Evolutionary conservation across 2,113 vertebrate genomes (phyloP).

Genomic region (Sclerurus mexicanus): DNA sequence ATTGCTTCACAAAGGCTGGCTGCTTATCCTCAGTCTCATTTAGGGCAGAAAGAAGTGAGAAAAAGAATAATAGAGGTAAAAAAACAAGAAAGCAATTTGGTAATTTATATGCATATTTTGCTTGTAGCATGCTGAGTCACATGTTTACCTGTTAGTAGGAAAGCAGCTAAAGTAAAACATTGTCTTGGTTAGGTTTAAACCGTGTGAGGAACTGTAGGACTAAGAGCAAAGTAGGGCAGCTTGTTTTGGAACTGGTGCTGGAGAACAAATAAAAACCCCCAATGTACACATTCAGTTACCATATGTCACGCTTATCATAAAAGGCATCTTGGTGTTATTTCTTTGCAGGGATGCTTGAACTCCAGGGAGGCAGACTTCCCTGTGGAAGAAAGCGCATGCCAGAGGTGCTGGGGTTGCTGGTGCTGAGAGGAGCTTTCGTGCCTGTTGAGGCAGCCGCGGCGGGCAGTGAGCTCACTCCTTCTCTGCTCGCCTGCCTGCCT

Average conservation of each 20-base stretch:
- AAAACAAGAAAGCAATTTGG: background rate
- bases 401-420: background rate
- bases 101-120: background rate
- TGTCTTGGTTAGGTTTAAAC: background rate
- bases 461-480: background rate
- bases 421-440: background rate
- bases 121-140: background rate
- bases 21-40: background rate
- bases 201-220: background rate
- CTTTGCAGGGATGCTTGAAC: constrained; percentile 33
- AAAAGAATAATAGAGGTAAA: background rate
- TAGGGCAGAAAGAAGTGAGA: background rate
- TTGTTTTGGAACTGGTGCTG: constrained; percentile 49
- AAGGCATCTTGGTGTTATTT: background rate
- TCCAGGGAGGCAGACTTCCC: background rate
- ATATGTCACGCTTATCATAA: constrained; percentile 50
- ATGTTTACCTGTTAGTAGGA: constrained; percentile 31
- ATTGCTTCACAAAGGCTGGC: background rate
- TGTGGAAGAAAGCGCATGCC: background rate
- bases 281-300: constrained; percentile 38
- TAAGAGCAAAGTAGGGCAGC: constrained; percentile 14
- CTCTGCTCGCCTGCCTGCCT: background rate
- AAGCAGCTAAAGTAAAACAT: background rate
- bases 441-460: background rate
- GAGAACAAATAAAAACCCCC: constrained; percentile 49